Conservation (phyloP, 2,888 invertebrate species). For the Nezara viridula region DNA sequence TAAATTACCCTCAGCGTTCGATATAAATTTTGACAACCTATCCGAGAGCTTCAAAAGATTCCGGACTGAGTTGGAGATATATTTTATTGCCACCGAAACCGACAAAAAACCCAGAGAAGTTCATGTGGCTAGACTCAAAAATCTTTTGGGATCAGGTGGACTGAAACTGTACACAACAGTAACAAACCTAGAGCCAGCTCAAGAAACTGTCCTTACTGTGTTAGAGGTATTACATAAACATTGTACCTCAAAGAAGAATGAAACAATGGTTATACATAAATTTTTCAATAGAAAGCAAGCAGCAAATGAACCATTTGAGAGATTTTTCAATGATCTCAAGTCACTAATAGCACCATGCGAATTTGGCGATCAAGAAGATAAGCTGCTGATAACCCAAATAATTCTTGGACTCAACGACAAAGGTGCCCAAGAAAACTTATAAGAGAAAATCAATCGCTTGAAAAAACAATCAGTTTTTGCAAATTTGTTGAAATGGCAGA, state of each 20-base stretch:
- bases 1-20: not conserved
- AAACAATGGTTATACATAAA: constrained; percentile 61
- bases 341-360: constrained; percentile 51
- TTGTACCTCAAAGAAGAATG: constrained; percentile 62
- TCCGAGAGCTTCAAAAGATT: constrained; percentile 3
- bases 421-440: constrained; percentile 58
- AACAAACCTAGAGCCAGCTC: not conserved
- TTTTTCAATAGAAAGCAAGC: constrained; percentile 62
- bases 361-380: constrained; percentile 62
- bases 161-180: constrained; percentile 54
- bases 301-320: constrained; percentile 60
- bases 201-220: constrained; percentile 57
- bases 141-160: constrained; percentile 57
- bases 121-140: constrained; percentile 59
- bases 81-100: constrained; percentile 56
- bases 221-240: constrained; percentile 60
- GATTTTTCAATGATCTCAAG: constrained; percentile 58
- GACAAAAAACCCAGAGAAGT: constrained; percentile 59
- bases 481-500: no score
- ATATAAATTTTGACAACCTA: not conserved
- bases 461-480: no score
- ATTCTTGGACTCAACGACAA: constrained; percentile 54
- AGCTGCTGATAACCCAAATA: constrained; percentile 61
- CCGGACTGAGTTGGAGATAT: not conserved
- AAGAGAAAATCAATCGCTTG: constrained; percentile 50